Conservation (phyloP, 2,113 vertebrate species). For the Daphoenositta chrysoptera region DNA sequence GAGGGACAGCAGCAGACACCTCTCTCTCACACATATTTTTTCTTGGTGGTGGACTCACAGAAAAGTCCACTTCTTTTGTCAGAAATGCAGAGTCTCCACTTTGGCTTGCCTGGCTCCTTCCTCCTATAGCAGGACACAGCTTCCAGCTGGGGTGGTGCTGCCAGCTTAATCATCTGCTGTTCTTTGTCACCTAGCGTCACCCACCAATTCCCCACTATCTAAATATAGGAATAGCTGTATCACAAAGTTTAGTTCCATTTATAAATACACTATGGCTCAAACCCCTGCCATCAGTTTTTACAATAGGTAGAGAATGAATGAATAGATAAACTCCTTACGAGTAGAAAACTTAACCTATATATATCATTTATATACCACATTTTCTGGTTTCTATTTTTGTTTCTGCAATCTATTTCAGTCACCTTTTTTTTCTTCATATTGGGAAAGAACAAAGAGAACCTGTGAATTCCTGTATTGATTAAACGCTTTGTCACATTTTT, state of each 20-base stretch:
- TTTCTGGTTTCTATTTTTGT: background rate
- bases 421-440: background rate
- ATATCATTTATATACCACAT: background rate
- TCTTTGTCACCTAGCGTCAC: background rate
- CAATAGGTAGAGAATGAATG: background rate
- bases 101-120: background rate
- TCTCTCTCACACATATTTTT: background rate
- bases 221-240: background rate
- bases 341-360: background rate
- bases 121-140: background rate
- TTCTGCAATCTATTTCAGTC: background rate
- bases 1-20: background rate
- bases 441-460: background rate
- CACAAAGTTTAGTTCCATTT: background rate
- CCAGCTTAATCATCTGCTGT: background rate
- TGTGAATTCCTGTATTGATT: background rate
- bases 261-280: background rate
- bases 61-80: background rate
- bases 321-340: background rate
- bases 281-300: background rate
- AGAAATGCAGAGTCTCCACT: background rate
- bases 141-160: background rate
- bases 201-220: background rate
- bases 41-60: background rate
- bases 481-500: background rate